Base-by-base conservation (phyloP, 2,888 invertebrate species). In the Anagyrus pseudococci region DNA sequence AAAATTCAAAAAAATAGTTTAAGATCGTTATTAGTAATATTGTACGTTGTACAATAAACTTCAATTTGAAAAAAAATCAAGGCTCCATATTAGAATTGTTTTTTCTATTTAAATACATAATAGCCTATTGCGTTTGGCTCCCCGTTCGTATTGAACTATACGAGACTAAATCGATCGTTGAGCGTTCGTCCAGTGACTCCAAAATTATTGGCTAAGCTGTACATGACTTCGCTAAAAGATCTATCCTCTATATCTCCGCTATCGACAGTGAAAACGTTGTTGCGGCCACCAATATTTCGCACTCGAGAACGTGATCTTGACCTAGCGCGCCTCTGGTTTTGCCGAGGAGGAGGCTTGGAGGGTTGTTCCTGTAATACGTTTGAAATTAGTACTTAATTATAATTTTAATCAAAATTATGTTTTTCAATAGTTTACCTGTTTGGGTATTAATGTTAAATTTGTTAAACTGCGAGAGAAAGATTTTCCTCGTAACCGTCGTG, bases 91-190 rank as follows among this genome's bases (percentile, higher is more conserved):
- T n/a, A n/a, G n/a, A n/a, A n/a, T n/a, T n/a, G n/a, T n/a, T n/a
- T n/a, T n/a, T n/a, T n/a, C n/a, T n/a, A n/a, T n/a, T n/a, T n/a
- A n/a, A n/a, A n/a, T n/a, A n/a, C n/a, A n/a, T n/a, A n/a, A n/a
- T n/a, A n/a, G n/a, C n/a, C n/a, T n/a, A n/a, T n/a, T n/a, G n/a
- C n/a, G n/a, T n/a, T n/a, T n/a, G n/a, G n/a, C n/a, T n/a, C n/a
- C n/a, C n/a, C n/a, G n/a, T n/a, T n/a, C n/a, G n/a, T n/a, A n/a
- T n/a, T n/a, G n/a, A n/a, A n/a, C n/a, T n/a, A n/a, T n/a, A n/a
- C n/a, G n/a, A n/a, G 74, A 58, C 79, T 80, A 69, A 81, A 81
- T 71, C 80, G 73, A 67, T 81, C 80, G 55, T 80, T 79, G 23
- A 81, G 79, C 6, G 80, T 80, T 64, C 79, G 73, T 20, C 75